phyloP scores from a whole-genome alignment of 2,888 invertebrate species.

The Aquatica leii region DNA sequence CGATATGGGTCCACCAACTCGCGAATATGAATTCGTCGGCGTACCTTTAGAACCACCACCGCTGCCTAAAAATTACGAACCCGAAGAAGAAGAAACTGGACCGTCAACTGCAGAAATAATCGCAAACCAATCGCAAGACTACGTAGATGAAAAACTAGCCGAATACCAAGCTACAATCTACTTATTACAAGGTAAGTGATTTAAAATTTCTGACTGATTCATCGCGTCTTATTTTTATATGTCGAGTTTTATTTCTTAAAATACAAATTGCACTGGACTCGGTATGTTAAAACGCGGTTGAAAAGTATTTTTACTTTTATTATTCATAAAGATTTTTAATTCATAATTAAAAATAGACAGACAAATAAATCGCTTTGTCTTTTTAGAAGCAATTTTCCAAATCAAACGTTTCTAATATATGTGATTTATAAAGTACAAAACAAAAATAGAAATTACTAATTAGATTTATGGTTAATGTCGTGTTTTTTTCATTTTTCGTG shows the following conservation, averaged over 20 bases:
- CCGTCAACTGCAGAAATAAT: constrained; percentile 92
- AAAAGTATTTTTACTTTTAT: no score
- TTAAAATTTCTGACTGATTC: constrained; percentile 12
- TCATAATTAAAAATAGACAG: no score
- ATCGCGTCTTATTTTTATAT: background rate
- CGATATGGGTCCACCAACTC: constrained; percentile 61
- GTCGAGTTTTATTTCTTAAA: background rate
- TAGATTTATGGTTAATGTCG: no score
- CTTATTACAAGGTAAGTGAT: constrained; percentile 80
- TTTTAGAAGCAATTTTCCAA: no score
- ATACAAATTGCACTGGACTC: no score
- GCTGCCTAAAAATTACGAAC: constrained; percentile 60
- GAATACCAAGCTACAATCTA: constrained; percentile 94
- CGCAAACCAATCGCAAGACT: constrained; percentile 93
- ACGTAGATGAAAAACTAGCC: constrained; percentile 91
- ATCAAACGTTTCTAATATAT: no score
- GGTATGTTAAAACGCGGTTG: no score
- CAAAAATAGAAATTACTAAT: no score
- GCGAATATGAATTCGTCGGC: constrained; percentile 76
- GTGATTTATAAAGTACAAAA: no score
- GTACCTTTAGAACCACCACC: constrained; percentile 74
- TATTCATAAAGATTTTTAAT: no score
- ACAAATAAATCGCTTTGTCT: no score
- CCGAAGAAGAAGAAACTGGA: constrained; percentile 77
- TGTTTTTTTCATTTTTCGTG: no score